These are phyloP conservation scores for Enteromius afrohamiltoni DNA, from an alignment of 2,797 vertebrate genomes.

Conservation along the genomic window DNA sequence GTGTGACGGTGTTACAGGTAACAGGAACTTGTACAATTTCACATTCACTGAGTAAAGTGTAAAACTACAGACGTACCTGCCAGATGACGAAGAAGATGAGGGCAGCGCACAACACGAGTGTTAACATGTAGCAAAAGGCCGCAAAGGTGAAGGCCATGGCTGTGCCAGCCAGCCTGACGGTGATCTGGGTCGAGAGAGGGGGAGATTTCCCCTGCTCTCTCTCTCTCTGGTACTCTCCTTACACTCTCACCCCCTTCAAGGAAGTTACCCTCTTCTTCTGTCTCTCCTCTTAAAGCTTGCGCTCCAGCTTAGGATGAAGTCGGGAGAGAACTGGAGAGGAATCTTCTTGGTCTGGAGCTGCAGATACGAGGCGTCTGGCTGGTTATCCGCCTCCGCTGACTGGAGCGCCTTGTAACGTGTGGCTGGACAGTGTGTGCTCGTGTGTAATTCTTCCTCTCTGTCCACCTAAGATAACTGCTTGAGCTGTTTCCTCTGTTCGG, in stretches of 20 bases:
- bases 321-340: background rate
- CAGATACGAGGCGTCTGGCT: slow-evolving; percentile 36
- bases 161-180: slow-evolving; percentile 82
- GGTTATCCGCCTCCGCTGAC: slow-evolving; percentile 29
- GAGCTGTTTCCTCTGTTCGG: slow-evolving; percentile 41
- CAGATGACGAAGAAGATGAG: slow-evolving; percentile 95
- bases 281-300: background rate
- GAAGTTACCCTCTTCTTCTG: slow-evolving; percentile 37
- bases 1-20: slow-evolving; percentile 40
- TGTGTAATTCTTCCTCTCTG: slow-evolving; percentile 33
- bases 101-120: slow-evolving; percentile 84
- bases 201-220: slow-evolving; percentile 61
- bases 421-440: slow-evolving; percentile 29
- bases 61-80: slow-evolving; percentile 73
- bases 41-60: background rate
- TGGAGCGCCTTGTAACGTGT: slow-evolving; percentile 28
- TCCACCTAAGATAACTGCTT: slow-evolving; percentile 37
- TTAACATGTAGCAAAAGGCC: slow-evolving; percentile 87
- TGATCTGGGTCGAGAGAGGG: slow-evolving; percentile 79
- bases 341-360: slow-evolving; percentile 33
- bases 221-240: slow-evolving; percentile 34
- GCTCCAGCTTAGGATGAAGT: slow-evolving; percentile 30
- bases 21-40: slow-evolving; percentile 14
- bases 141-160: slow-evolving; percentile 86
- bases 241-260: slow-evolving; percentile 11